Evolutionary conservation across 2,797 vertebrate species (phyloP).

Genomic region (Urocyon cinereoargenteus): DNA sequence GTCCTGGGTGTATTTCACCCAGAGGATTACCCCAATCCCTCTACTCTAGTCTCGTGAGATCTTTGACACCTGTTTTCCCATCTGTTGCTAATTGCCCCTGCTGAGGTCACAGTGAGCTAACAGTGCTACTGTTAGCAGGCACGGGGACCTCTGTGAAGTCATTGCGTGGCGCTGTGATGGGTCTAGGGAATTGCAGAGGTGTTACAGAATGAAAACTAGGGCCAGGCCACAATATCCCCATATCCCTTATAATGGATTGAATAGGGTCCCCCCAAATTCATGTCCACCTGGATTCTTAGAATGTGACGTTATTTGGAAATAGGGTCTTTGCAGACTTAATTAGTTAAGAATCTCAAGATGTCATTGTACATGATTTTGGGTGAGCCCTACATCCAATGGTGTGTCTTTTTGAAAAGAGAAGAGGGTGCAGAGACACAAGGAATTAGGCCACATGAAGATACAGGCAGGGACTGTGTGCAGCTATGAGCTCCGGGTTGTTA

Average conservation of each 20-base stretch:
- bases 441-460: neutral
- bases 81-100: constrained; percentile 30
- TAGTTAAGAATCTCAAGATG: neutral
- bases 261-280: neutral
- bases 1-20: neutral
- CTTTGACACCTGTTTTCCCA: constrained; percentile 28
- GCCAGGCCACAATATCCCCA: neutral
- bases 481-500: neutral
- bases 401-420: neutral
- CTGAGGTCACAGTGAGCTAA: neutral
- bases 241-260: neutral
- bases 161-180: neutral
- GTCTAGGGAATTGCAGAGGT: neutral
- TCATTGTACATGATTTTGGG: neutral
- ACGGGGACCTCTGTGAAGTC: neutral
- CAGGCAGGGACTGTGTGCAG: neutral
- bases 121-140: neutral
- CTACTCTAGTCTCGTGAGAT: neutral
- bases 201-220: neutral
- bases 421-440: neutral
- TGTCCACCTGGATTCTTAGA: neutral
- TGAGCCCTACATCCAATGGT: neutral
- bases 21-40: neutral
- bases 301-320: constrained; percentile 12
- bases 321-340: neutral